Evolutionary conservation across 2,888 invertebrate species (phyloP).

Genomic region (Aporophyla nigra): DNA sequence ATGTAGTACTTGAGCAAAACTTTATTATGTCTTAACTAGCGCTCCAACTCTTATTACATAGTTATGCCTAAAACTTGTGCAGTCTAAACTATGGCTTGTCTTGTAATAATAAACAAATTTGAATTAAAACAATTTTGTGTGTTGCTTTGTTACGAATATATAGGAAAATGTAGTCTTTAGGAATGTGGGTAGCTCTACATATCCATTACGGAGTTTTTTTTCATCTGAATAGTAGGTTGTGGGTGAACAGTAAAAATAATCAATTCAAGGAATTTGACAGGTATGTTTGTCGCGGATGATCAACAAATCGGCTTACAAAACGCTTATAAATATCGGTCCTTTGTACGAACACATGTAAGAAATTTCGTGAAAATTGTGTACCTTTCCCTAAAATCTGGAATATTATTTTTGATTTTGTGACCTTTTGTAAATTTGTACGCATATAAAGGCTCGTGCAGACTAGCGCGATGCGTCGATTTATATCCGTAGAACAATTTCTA

Average conservation of each 20-base stretch:
- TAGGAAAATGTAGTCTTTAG: conserved; percentile 15
- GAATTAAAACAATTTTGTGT: conserved; percentile 57
- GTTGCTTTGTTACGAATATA: conserved; percentile 27
- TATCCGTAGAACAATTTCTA: too few relatives aligned
- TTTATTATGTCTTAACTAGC: conserved; percentile 74
- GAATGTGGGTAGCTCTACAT: conserved; percentile 14
- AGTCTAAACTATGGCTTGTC: conserved; percentile 64
- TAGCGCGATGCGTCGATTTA: too few relatives aligned
- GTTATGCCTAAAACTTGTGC: conserved; percentile 74
- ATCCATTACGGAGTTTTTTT: conserved; percentile 15
- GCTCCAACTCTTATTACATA: conserved; percentile 74
- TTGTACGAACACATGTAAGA: background rate
- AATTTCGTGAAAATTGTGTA: too few relatives aligned
- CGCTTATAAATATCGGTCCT: background rate
- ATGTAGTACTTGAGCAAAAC: conserved; percentile 56
- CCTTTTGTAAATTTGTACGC: background rate
- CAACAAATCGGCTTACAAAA: too few relatives aligned
- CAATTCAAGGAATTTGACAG: too few relatives aligned
- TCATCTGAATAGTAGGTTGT: background rate
- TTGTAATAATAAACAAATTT: conserved; percentile 65
- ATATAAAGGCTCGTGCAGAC: background rate
- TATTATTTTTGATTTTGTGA: background rate
- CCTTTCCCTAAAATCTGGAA: background rate
- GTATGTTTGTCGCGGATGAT: background rate
- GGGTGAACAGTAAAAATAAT: background rate